Percentiles rank a stretch among this genome's conserved stretches.
These are phyloP conservation scores for Tinamus major DNA, from an alignment of 2,797 vertebrate genomes.

Conservation along the genomic window DNA sequence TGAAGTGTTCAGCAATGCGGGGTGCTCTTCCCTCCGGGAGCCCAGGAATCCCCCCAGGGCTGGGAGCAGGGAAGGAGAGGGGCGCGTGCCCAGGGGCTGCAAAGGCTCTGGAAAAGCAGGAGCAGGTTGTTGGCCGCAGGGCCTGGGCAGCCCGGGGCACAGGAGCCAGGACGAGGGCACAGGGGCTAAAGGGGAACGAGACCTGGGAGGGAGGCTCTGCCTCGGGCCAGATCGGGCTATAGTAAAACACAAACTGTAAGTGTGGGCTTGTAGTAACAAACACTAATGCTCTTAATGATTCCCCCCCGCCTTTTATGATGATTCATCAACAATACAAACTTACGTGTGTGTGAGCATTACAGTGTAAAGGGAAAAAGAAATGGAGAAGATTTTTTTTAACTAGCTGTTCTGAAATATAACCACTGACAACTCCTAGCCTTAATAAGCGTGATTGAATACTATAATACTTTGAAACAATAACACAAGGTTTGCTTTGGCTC, in stretches of 20 bases:
- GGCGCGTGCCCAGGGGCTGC: not conserved
- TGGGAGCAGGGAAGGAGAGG: not conserved
- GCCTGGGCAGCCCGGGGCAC: fast-evolving
- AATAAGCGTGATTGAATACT: not conserved
- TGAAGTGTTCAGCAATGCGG: not conserved
- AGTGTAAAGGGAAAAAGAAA: not conserved
- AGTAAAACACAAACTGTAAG: not conserved
- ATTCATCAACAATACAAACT: not conserved
- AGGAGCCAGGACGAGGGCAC: not conserved
- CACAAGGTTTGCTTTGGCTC: not conserved
- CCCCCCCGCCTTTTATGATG: not conserved
- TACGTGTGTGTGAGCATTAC: not conserved
- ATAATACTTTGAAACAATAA: conserved; percentile 22
- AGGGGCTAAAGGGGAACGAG: not conserved
- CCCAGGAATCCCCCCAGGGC: not conserved
- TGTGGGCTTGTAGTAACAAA: not conserved
- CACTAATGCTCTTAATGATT: not conserved
- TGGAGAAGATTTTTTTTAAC: not conserved
- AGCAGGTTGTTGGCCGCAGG: not conserved
- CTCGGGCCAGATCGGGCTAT: not conserved
- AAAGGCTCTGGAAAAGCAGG: not conserved
- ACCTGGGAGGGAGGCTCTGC: not conserved
- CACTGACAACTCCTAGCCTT: not conserved
- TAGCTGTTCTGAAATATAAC: not conserved
- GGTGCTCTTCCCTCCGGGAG: not conserved